These are phyloP conservation scores for Gryon sp. DNA, from an alignment of 1,140 invertebrate genomes.

Conservation along the genomic window DNA sequence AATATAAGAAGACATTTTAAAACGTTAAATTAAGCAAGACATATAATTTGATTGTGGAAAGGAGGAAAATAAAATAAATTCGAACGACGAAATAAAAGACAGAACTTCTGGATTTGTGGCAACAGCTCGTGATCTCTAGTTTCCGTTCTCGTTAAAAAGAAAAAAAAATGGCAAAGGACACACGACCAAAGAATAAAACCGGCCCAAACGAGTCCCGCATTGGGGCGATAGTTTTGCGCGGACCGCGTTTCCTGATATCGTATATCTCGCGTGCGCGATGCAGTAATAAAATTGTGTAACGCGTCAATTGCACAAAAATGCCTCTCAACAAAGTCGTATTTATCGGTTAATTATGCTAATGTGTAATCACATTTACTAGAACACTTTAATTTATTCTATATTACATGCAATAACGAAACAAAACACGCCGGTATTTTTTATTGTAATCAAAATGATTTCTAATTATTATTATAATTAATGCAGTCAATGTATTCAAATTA, in stretches of 20 bases:
- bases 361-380: constrained; percentile 1
- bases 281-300: constrained; percentile 27
- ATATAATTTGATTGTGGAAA: too few relatives aligned
- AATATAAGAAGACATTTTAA: too few relatives aligned
- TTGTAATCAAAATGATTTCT: too few relatives aligned
- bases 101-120: too few relatives aligned
- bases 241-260: constrained; percentile 32
- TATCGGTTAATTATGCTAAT: constrained; percentile 24
- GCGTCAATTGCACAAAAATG: constrained; percentile 19
- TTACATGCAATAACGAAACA: too few relatives aligned
- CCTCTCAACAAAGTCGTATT: constrained; percentile 27
- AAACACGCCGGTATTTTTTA: too few relatives aligned
- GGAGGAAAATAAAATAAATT: too few relatives aligned
- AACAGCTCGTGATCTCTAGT: too few relatives aligned
- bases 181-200: constrained; percentile 29
- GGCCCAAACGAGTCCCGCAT: constrained; percentile 16
- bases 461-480: too few relatives aligned
- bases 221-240: constrained; percentile 1
- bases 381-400: constrained; percentile 2
- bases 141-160: constrained; percentile 5
- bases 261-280: constrained; percentile 22
- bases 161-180: constrained; percentile 33
- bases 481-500: too few relatives aligned
- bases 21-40: too few relatives aligned
- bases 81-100: too few relatives aligned